phyloP scores from a whole-genome alignment of 2,797 vertebrate species.

The Heteromormyrus szaboi region DNA sequence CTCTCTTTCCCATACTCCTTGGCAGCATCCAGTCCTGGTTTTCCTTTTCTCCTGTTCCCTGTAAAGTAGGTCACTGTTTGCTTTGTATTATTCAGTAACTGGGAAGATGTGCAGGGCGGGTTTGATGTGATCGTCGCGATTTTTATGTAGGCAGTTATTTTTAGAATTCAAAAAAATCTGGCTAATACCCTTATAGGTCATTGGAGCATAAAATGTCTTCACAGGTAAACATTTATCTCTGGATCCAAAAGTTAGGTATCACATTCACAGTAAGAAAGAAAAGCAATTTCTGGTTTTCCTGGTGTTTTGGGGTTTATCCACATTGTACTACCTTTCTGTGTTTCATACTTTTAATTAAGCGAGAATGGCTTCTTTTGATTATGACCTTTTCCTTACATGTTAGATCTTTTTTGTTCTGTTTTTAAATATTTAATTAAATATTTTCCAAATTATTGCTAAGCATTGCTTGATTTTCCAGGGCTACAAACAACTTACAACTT shows the following conservation, averaged over 20 bases:
- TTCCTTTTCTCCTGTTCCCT: constrained; percentile 64
- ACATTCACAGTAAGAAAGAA: not conserved
- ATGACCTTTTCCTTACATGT: not conserved
- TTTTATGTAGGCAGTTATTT: constrained; percentile 44
- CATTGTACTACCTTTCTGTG: not conserved
- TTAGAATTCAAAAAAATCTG: constrained; percentile 29
- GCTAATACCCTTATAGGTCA: constrained; percentile 37
- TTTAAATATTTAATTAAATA: not conserved
- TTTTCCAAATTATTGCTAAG: not conserved
- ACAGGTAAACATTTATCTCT: not conserved
- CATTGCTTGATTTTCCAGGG: not conserved
- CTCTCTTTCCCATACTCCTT: constrained; percentile 5
- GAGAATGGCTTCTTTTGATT: not conserved
- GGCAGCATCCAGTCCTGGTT: constrained; percentile 35
- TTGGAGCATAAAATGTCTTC: constrained; percentile 1
- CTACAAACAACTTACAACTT: not conserved
- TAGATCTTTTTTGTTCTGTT: not conserved
- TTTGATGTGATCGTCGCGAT: constrained; percentile 44
- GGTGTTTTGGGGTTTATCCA: not conserved
- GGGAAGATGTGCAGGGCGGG: constrained; percentile 51
- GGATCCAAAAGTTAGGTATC: not conserved
- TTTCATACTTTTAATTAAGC: not conserved
- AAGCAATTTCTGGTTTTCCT: not conserved
- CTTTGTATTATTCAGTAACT: constrained; percentile 72
- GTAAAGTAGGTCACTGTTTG: constrained; percentile 81